Base-by-base conservation (phyloP, 2,113 vertebrate genomes). In the Nothobranchius kuhntae region DNA sequence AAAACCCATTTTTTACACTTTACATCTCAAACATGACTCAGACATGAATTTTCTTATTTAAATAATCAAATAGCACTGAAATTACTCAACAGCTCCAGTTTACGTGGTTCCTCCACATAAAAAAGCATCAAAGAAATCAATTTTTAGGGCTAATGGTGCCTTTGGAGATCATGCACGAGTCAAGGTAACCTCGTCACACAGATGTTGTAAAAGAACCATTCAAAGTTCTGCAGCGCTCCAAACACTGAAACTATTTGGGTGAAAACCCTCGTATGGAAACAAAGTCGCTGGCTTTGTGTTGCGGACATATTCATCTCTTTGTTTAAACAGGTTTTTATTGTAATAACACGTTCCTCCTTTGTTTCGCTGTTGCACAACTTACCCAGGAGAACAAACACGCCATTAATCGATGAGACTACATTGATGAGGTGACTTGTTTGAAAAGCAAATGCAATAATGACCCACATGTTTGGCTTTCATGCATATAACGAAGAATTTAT, bases 381-480 rank as follows among this genome's bases (percentile, higher is more conserved):
- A 17, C 2, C 30, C 4, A 1, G 4, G 30, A 30, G 30, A 30
- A 30, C 80, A 71, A 73, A 81, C 80, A 75, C 79, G 69, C 83
- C 84, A 87, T 87, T 78, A 83, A 83, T 71, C 50, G 36, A n/a
- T 38, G 0, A 1, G 54, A 46, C 26, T 6, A 14, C 7, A 44
- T 65, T 87, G 80, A 87, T 87, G 88, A 91, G 79, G 85, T 89
- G 88, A 84, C n/a, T 30, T 86, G 88, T 86, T 86, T 86, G 78
- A 89, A 69, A 65, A 65, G 81, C 15, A 77, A 76, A 88, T 63
- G 77, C 30, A 15, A 83, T 75, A 80, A 89, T 40, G 71, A 80
- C 77, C 56, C 61, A 73, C 72, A 80, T 73, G 71, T 89, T 88
- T 85, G 68, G 81, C 74, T 87, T 68, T 46, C 15, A 71, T 11